Conservation (phyloP, 2,888 invertebrate species). For the Entomobrya proxima region DNA sequence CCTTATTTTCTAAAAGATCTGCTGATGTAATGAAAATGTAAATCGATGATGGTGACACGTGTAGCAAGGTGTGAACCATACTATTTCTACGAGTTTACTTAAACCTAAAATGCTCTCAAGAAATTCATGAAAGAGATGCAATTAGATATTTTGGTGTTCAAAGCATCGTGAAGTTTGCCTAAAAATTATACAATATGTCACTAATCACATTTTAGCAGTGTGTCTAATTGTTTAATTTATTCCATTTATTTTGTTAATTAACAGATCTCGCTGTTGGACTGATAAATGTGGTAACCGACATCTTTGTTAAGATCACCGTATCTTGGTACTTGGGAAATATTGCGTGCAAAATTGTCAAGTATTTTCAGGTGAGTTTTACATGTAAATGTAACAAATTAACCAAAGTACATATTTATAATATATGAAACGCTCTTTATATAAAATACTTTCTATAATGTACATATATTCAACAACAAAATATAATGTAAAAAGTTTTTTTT, state of each 20-base stretch:
- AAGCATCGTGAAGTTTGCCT: no score
- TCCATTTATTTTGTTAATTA: slow-evolving; percentile 77
- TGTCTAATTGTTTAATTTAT: background rate
- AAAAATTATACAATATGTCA: background rate
- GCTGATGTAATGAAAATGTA: background rate
- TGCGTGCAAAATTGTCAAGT: slow-evolving; percentile 91
- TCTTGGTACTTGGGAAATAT: slow-evolving; percentile 92
- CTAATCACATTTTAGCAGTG: background rate
- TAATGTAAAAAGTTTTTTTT: no score
- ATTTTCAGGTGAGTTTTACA: slow-evolving; percentile 82
- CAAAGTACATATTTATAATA: background rate
- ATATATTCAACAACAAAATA: no score
- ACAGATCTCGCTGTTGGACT: slow-evolving; percentile 92
- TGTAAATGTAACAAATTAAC: background rate
- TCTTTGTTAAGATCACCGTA: slow-evolving; percentile 91
- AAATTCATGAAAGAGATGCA: no score
- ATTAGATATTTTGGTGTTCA: no score
- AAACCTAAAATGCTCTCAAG: no score
- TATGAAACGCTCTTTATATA: background rate
- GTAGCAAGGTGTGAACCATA: background rate
- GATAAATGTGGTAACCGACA: slow-evolving; percentile 92
- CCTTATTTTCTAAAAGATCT: no score
- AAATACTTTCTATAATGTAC: no score
- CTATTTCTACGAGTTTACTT: no score
- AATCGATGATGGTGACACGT: slow-evolving; percentile 37